These are phyloP conservation scores for Helicolenus hilgendorfi DNA, from an alignment of 2,797 vertebrate species.

Conservation along the genomic window DNA sequence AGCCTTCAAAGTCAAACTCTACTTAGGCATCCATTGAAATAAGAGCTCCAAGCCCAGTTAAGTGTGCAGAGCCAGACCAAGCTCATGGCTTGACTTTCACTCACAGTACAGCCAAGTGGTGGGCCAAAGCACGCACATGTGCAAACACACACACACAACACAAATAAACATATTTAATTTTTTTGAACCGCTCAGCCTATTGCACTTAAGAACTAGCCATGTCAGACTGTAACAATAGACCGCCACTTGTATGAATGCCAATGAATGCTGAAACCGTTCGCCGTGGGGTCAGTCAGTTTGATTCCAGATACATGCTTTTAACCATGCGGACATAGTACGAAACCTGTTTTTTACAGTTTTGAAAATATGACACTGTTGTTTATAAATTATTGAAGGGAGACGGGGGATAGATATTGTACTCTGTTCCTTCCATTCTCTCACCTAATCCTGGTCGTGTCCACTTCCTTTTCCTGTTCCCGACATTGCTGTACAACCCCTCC, in stretches of 20 bases:
- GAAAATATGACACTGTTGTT: slow-evolving; percentile 77
- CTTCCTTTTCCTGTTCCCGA: slow-evolving; percentile 97
- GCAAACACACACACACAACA: not conserved
- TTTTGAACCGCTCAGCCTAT: not conserved
- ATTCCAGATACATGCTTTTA: slow-evolving; percentile 24
- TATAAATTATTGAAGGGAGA: slow-evolving; percentile 78
- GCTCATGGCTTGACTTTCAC: slow-evolving; percentile 82
- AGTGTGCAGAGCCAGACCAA: slow-evolving; percentile 81
- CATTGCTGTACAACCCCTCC: slow-evolving; percentile 76
- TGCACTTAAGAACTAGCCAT: not conserved
- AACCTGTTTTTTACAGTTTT: slow-evolving; percentile 51
- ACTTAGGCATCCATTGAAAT: slow-evolving; percentile 92
- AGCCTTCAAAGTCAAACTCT: slow-evolving; percentile 92
- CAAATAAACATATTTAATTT: not conserved
- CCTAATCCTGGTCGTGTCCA: slow-evolving; percentile 90
- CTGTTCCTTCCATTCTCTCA: slow-evolving; percentile 87
- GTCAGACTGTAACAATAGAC: slow-evolving; percentile 11
- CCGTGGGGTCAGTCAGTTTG: slow-evolving; percentile 23
- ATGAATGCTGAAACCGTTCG: not conserved
- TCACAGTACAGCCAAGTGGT: slow-evolving; percentile 75
- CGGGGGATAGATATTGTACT: slow-evolving; percentile 81
- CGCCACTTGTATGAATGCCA: not conserved
- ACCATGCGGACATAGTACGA: slow-evolving; percentile 31
- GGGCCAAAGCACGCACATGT: slow-evolving; percentile 38
- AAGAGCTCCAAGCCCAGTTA: slow-evolving; percentile 85